Percentiles rank a stretch among this genome's conserved stretches.
phyloP scores from a whole-genome alignment of 2,797 vertebrate genomes.

The Phalloptychus januarius region DNA sequence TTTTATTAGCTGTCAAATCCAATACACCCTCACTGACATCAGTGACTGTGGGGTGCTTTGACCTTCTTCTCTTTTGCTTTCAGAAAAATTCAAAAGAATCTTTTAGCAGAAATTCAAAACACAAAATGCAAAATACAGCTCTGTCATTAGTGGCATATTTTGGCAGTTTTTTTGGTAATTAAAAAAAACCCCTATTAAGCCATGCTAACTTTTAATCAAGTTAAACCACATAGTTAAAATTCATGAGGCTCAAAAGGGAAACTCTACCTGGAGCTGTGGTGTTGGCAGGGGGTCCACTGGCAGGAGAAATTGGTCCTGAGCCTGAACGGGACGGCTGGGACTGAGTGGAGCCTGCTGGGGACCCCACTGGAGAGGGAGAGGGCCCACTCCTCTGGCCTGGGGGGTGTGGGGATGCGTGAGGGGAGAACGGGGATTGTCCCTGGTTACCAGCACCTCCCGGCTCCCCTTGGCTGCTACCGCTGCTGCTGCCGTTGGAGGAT shows the following conservation, averaged over 20 bases:
- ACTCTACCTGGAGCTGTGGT: conserved; percentile 85
- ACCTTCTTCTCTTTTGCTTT: conserved; percentile 53
- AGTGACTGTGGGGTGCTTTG: conserved; percentile 28
- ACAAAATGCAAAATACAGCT: conserved; percentile 34
- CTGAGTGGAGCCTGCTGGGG: conserved; percentile 91
- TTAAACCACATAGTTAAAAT: conserved; percentile 34
- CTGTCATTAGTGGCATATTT: conserved; percentile 32
- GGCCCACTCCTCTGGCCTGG: conserved; percentile 90
- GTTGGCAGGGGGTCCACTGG: conserved; percentile 76
- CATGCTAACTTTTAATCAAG: conserved; percentile 34
- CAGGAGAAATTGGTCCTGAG: conserved; percentile 93
- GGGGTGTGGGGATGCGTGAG: conserved; percentile 91
- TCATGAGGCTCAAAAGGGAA: conserved; percentile 12
- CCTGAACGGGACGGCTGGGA: conserved; percentile 93
- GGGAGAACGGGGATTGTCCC: conserved; percentile 93
- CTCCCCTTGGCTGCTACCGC: conserved; percentile 87
- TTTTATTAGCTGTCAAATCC: conserved; percentile 37
- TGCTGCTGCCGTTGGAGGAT: conserved; percentile 79
- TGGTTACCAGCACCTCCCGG: conserved; percentile 84
- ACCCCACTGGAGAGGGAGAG: conserved; percentile 92
- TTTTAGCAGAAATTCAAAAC: conserved; percentile 55
- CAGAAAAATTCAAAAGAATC: conserved; percentile 57
- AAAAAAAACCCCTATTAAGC: conserved; percentile 33
- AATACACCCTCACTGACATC: conserved; percentile 28
- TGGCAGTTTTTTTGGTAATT: conserved; percentile 14